Percentiles rank a stretch among this genome's conserved stretches.
Evolutionary conservation across 2,113 vertebrate genomes (phyloP).

Genomic region (Mesitornis unicolor): DNA sequence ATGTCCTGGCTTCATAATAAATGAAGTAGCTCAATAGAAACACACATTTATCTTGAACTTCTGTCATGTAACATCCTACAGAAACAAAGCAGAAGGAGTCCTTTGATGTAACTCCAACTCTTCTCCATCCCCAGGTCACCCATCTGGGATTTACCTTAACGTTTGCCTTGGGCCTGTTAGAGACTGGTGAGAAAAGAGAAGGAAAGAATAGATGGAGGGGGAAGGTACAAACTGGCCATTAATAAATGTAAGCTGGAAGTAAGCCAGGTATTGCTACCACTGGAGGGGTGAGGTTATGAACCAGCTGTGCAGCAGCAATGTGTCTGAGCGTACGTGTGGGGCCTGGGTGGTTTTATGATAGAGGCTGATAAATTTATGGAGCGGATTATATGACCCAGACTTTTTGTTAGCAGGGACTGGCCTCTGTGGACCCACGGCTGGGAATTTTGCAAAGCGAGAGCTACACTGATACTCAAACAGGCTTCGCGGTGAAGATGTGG

Average conservation of each 20-base stretch:
- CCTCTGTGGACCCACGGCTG: background rate
- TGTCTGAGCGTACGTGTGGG: background rate
- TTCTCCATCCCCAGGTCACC: background rate
- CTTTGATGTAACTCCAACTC: conserved; percentile 9
- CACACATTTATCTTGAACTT: background rate
- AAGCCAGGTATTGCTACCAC: background rate
- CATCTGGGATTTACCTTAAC: background rate
- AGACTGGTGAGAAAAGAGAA: background rate
- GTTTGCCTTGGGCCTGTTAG: background rate
- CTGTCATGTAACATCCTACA: background rate
- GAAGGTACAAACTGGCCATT: background rate
- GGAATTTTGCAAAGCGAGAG: background rate
- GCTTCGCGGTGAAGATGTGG: background rate
- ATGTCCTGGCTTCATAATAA: background rate
- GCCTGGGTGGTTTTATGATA: background rate
- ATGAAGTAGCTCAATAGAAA: background rate
- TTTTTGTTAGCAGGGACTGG: background rate
- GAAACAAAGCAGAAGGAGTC: background rate
- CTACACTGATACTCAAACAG: rapidly evolving
- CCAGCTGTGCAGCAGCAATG: background rate
- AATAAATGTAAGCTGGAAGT: background rate
- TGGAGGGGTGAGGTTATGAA: background rate
- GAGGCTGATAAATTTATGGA: background rate
- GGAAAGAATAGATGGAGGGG: background rate
- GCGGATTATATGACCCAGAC: background rate